A percentile compares a stretch with the other conserved stretches of the same genome.
These are phyloP conservation scores for Larimichthys polyactis DNA, from an alignment of 2,113 vertebrate species.

Conservation along the genomic window DNA sequence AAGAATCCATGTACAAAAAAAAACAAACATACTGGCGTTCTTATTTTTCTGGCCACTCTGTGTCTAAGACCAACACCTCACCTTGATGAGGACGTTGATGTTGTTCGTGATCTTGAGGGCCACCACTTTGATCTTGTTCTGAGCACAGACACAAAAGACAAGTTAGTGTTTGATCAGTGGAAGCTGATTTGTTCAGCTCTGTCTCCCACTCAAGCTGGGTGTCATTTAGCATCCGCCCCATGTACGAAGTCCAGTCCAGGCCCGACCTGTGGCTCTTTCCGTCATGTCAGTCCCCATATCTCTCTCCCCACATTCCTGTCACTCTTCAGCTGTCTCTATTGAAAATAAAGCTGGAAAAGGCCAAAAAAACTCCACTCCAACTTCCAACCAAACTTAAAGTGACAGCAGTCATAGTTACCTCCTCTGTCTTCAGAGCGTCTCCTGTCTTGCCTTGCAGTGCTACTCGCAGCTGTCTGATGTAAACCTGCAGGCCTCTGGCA, in stretches of 20 bases:
- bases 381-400: neutral
- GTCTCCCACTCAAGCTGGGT: too few species aligned
- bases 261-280: too few species aligned
- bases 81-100: constrained; percentile 99
- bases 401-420: constrained; percentile 81
- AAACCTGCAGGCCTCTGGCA: constrained; percentile 96
- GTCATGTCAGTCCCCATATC: too few species aligned
- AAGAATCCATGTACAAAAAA: neutral
- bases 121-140: constrained; percentile 99
- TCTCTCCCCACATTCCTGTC: too few species aligned
- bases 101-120: constrained; percentile 99
- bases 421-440: constrained; percentile 98
- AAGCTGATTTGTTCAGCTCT: too few species aligned
- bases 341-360: too few species aligned
- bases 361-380: too few species aligned
- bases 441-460: constrained; percentile 98
- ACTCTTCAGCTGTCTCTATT: too few species aligned
- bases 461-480: constrained; percentile 95
- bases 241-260: too few species aligned
- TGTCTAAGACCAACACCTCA: constrained; percentile 42
- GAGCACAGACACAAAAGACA: constrained; percentile 38
- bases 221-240: too few species aligned
- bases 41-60: neutral
- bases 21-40: neutral
- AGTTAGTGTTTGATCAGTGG: neutral